Base-by-base conservation (phyloP, 2,888 invertebrate species). In the Zele albiditarsus region DNA sequence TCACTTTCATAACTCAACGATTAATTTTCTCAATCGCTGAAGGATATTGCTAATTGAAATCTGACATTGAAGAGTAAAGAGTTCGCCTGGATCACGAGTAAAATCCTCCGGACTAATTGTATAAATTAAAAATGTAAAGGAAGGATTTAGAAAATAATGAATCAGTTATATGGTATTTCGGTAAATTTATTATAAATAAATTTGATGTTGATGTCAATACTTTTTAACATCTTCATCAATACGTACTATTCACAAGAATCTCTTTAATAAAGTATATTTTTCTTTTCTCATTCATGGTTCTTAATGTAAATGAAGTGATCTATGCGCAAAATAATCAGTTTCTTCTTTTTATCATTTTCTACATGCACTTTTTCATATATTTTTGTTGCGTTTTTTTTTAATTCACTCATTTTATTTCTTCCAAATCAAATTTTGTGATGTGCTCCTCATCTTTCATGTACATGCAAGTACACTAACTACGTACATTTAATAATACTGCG, bases 401-500 rank as follows among this genome's bases (percentile, higher is more conserved):
- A 46, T 46, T 53, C 5, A 53, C 20, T 53, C n/a, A n/a, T 53
- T 53, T 53, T 20, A 5, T 1, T 53, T 53, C 0, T 46, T 6
- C 6, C 20, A 53, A 53, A 53, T 8, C 8, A 53, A 20, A 20
- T 53, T 49, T 71, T 75, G 68, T 60, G 60, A 60, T 60, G 33
- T 58, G 70, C 28, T 63, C 25, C 66, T 60, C 58, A n/a, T 68
- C 49, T 73, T 67, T 66, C 63, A 71, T 67, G 42, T 74, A 71
- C 77, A 73, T 71, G 58, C 58, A 75, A 62, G 70, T 68, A 60
- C 58, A 60, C 60, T 33, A 58, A 86, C 82, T 88, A 86, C 84
- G 82, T 88, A 88, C 83, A 87, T 86, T 87, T 86, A 87, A 82
- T 88, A 89, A 89, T 89, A 88, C 89, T 88, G 89, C 82, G 83